Base-by-base conservation (phyloP, 2,888 invertebrate genomes). In the Drosophila testacea region DNA sequence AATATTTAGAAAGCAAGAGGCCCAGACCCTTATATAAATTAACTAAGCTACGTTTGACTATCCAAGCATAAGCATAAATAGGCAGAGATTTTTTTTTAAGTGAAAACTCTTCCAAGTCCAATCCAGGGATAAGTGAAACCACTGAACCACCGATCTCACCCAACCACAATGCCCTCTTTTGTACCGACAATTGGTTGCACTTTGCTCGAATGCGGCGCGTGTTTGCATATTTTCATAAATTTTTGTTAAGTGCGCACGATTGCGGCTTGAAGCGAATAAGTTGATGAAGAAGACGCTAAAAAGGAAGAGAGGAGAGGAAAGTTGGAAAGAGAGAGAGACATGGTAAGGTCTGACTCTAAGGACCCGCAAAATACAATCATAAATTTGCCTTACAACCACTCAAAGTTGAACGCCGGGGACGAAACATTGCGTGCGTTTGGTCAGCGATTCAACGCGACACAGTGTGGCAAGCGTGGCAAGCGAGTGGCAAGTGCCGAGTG, bases 171-270 rank as follows among this genome's bases (percentile, higher is more conserved):
- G 55, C 22, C 9, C 56, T 42, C 56, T 42, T 44, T 41, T 63
- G 32, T 41, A 9, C 28, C 59, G 48, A 65, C 69, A 69, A 73
- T 73, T 74, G 67, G 64, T 47, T 73, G 73, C 73, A 77, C 69
- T 77, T 64, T 51, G 57, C n/a, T 55, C 1, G 16, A 67, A 54
- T 28, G 9, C 27, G 9, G 36, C 27, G 47, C 61, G 56, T 57
- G 61, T 62, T 67, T 74, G 70, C 70, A 71, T 68, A 71, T 68
- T 65, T 73, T 64, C 71, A 75, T 77, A 74, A 74, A 74, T 70
- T 74, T 62, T 16, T 48, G 30, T 69, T 63, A 62, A 69, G 76
- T 68, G 75, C 30, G 59, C 56, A 27, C 46, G 41, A 55, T 48
- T 64, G 60, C 59, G 44, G 10, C 48, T 51, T 2, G 32, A 65